Percentiles rank a stretch among this genome's conserved stretches.
These are phyloP conservation scores for Drosophila paranaensis DNA, from an alignment of 2,888 invertebrate genomes.

Conservation along the genomic window DNA sequence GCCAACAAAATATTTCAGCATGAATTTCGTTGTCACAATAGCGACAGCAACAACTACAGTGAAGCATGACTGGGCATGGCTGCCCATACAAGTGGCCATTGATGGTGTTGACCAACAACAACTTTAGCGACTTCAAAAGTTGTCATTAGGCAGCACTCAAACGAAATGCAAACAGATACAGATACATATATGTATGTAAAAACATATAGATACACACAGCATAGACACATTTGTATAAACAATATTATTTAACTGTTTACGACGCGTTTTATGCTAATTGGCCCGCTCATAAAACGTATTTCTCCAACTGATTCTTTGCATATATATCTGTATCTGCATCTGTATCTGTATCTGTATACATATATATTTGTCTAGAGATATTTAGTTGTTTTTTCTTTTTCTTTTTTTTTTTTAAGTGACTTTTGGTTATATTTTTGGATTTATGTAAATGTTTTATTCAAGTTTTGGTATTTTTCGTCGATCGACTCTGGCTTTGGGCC, in stretches of 20 bases:
- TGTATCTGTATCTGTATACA: not conserved
- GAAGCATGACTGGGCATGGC: conserved; percentile 43
- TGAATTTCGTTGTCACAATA: conserved; percentile 78
- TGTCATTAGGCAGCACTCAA: conserved; percentile 78
- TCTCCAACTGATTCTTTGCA: conserved; percentile 38
- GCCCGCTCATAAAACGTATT: conserved; percentile 58
- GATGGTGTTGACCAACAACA: conserved; percentile 49
- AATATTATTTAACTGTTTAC: conserved; percentile 81
- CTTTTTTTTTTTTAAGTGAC: conserved; percentile 22
- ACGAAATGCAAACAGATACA: conserved; percentile 47
- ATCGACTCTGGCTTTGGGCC: conserved; percentile 27
- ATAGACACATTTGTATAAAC: conserved; percentile 58
- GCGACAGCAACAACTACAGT: conserved; percentile 37
- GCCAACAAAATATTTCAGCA: conserved; percentile 72
- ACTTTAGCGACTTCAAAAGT: conserved; percentile 36
- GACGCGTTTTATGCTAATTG: conserved; percentile 76
- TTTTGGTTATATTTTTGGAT: conserved; percentile 53
- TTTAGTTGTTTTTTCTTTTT: conserved; percentile 3
- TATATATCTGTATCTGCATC: conserved; percentile 4
- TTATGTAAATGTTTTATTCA: conserved; percentile 33
- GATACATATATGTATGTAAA: not conserved
- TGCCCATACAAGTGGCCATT: conserved; percentile 45
- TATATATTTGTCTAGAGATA: not conserved
- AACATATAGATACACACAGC: conserved; percentile 29
- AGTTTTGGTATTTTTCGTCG: conserved; percentile 10